Evolutionary conservation across 2,113 vertebrate species (phyloP).

Genomic region (Pygoscelis antarcticus): DNA sequence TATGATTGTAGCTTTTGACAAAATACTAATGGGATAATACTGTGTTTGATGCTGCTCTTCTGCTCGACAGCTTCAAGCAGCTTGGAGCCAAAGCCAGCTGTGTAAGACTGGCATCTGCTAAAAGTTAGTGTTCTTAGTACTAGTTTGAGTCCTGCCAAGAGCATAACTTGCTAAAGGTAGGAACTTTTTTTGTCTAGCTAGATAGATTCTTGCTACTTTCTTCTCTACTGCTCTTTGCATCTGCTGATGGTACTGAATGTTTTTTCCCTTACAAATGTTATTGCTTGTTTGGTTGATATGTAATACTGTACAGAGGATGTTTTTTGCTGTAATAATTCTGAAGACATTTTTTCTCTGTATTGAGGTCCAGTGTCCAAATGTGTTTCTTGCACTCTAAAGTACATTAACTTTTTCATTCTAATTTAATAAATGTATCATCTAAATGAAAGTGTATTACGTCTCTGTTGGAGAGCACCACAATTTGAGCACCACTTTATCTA

Average conservation of each 20-base stretch:
- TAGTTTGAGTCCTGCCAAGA: constrained; percentile 34
- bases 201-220: constrained; percentile 59
- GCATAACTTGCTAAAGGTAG: constrained; percentile 21
- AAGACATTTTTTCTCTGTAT: constrained; percentile 38
- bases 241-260: constrained; percentile 53
- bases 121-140: constrained; percentile 24
- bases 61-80: constrained; percentile 29
- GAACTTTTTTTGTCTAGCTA: constrained; percentile 66
- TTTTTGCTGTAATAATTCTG: constrained; percentile 29
- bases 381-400: constrained; percentile 71
- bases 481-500: background rate
- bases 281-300: constrained; percentile 47
- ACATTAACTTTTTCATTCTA: constrained; percentile 69
- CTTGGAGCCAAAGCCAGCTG: constrained; percentile 38
- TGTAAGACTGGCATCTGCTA: constrained; percentile 8
- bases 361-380: constrained; percentile 44
- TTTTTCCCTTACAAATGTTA: constrained; percentile 14
- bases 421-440: constrained; percentile 76
- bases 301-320: constrained; percentile 49
- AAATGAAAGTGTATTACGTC: constrained; percentile 25
- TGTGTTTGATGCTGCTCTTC: constrained; percentile 14
- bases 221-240: constrained; percentile 52
- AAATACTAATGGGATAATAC: background rate
- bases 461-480: background rate
- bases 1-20: constrained; percentile 4